Evolutionary conservation across 2,113 vertebrate species (phyloP), one percentile per base, ranked within the genome.

Genomic region (Dissostichus mawsoni): DNA sequence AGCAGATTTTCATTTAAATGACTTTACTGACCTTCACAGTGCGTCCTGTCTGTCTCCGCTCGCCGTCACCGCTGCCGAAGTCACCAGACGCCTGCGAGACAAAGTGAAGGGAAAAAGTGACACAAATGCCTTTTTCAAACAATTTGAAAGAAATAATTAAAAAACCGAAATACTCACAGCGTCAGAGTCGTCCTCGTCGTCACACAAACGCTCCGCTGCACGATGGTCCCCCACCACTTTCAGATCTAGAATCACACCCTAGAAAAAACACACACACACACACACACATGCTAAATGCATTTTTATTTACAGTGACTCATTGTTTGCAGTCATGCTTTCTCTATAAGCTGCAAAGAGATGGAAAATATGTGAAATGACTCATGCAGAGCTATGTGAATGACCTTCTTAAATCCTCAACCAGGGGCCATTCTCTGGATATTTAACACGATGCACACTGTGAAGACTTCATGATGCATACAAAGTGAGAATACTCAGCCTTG

Each of bases 171-270:
- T 41, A 87, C 92, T 96, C 90, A 98, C 98, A 77, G 90, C 91
- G 0, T 96, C 96, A 0, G 81, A 36, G 4, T 98, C 97, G 0
- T 97, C 97, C 1, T 96, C 96, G 0, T 97, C 96, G 55, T 96
- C 95, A 3, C 98, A 99, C 64, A 96, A 92, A 8, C 18, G 81
- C 59, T 97, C 95, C 0, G 96, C 96, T 0, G 95, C 95, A 3
- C 16, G 93, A 0, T 96, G 94, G 87, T 97, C 94, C 41, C 92
- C 94, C 63, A 90, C 89, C 29, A 99, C 68, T 63, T 55, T 95
- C 87, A 99, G 74, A 14, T 98, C 96, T 0, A 95, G 93, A 0
- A 99, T 97, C 17, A 89, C 82, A 0, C 98, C 98, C 98, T 99
- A 12, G 13, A 44, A 9, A 29, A 50, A 78, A 50, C 23, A 76